These are phyloP conservation scores for Noctua fimbriata DNA, from an alignment of 2,888 invertebrate species.

Conservation along the genomic window DNA sequence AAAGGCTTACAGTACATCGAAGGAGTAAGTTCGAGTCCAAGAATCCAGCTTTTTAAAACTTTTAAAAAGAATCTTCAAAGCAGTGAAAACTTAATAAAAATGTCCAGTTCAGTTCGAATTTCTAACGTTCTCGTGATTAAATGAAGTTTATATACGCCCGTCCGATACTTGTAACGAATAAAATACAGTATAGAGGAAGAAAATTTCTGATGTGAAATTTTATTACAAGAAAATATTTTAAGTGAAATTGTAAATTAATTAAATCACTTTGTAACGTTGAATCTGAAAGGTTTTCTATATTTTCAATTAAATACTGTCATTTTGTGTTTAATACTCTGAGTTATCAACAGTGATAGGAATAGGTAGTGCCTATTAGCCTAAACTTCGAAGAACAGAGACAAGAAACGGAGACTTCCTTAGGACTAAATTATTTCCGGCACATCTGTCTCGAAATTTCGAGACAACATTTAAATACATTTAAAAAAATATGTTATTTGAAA, in stretches of 20 bases:
- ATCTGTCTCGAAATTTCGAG: no score
- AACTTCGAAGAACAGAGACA: no score
- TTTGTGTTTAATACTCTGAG: no score
- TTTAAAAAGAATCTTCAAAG: slow-evolving; percentile 30
- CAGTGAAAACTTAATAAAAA: slow-evolving; percentile 57
- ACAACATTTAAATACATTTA: no score
- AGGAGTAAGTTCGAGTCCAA: slow-evolving; percentile 34
- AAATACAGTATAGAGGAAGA: no score
- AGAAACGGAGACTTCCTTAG: no score
- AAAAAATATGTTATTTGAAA: no score
- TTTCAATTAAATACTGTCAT: neutral
- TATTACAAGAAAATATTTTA: neutral
- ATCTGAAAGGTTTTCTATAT: neutral
- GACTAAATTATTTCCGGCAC: no score
- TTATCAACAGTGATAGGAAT: no score
- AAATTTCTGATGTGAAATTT: neutral
- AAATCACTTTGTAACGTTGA: neutral
- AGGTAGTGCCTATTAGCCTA: no score
- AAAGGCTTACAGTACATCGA: slow-evolving; percentile 35
- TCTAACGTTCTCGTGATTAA: slow-evolving; percentile 34
- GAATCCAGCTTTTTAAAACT: slow-evolving; percentile 50
- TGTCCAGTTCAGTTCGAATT: slow-evolving; percentile 34
- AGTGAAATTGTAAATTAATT: neutral
- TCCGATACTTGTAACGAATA: neutral
- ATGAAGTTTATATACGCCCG: slow-evolving; percentile 25